Conservation (phyloP, 2,113 vertebrate genomes). For the Heliornis fulica region DNA sequence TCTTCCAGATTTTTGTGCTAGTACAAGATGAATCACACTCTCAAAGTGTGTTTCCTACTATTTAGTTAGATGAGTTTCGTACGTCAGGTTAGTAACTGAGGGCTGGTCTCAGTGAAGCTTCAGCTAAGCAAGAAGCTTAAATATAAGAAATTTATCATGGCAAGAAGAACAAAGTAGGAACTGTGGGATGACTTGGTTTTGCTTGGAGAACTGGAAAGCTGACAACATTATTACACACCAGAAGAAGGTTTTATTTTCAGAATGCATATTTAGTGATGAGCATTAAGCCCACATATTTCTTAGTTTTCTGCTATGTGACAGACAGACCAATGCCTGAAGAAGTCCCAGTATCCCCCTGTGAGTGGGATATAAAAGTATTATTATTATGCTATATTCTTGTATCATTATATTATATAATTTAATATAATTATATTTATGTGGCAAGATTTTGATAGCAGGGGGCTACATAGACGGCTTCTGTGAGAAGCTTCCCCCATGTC, state of each 20-base stretch:
- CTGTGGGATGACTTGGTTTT: background rate
- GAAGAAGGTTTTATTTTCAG: background rate
- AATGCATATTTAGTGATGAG: background rate
- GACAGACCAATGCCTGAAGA: background rate
- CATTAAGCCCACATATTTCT: background rate
- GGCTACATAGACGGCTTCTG: no score
- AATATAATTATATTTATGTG: no score
- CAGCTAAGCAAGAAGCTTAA: background rate
- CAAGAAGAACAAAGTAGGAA: background rate
- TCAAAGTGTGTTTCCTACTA: background rate
- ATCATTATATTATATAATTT: no score
- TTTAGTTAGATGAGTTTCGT: background rate
- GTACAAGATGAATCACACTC: background rate
- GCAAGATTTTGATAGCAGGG: no score
- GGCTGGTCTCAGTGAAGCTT: background rate
- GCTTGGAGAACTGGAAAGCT: background rate
- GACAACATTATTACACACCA: background rate
- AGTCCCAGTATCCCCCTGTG: background rate
- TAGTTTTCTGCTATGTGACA: background rate
- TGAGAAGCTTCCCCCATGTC: no score
- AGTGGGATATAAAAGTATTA: background rate
- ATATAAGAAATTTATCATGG: background rate
- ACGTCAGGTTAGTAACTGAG: background rate
- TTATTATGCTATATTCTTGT: no score
- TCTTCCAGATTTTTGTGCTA: background rate